These are phyloP conservation scores for Nematopogon swammerdamellus DNA, from an alignment of 2,888 invertebrate species.

Conservation along the genomic window DNA sequence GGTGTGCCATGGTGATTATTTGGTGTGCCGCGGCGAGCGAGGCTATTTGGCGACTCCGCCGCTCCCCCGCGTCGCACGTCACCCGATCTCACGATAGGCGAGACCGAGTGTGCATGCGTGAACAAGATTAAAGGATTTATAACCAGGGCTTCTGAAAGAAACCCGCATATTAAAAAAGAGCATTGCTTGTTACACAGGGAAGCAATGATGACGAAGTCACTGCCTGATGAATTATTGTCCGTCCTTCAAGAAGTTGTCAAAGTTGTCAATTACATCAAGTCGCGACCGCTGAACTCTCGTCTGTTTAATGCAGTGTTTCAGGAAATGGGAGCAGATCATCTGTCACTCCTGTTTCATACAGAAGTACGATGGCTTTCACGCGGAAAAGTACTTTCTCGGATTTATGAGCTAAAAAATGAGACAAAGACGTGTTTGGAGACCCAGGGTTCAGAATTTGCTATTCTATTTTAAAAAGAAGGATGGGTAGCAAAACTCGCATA, in stretches of 20 bases:
- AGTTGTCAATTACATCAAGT: conserved; percentile 3
- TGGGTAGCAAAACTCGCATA: conserved; percentile 9
- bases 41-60: too few relatives aligned
- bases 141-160: conserved; percentile 8
- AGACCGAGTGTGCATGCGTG: too few relatives aligned
- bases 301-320: conserved; percentile 10
- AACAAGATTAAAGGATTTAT: conserved; percentile 7
- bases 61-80: too few relatives aligned
- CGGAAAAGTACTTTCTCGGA: conserved; percentile 9
- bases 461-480: conserved; percentile 8
- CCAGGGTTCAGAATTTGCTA: conserved; percentile 8
- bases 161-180: too few relatives aligned
- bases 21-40: too few relatives aligned
- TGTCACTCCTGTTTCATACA: conserved; percentile 7
- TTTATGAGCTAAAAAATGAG: conserved; percentile 6
- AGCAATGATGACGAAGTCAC: conserved; percentile 9
- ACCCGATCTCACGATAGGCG: too few relatives aligned
- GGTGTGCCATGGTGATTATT: too few relatives aligned
- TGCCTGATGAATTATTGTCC: conserved; percentile 6
- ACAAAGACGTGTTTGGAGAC: conserved; percentile 7
- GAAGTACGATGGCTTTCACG: conserved; percentile 8
- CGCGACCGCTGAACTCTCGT: conserved; percentile 11
- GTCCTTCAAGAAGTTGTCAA: conserved; percentile 5
- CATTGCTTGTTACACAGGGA: background rate
- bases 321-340: conserved; percentile 12